These are phyloP conservation scores for Cantharis rustica DNA, from an alignment of 2,888 invertebrate genomes.

Conservation along the genomic window DNA sequence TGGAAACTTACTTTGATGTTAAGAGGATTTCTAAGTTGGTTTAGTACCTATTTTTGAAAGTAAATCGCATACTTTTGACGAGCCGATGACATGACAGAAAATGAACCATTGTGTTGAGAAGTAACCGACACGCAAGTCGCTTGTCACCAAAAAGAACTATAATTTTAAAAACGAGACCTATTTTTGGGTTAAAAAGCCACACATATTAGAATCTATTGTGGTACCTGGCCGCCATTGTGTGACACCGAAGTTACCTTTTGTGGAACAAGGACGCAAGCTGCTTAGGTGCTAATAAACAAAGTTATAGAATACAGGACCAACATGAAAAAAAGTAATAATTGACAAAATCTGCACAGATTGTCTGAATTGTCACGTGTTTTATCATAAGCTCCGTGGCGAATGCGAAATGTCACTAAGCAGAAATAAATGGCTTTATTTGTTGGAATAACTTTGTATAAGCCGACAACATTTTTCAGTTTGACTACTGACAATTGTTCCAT, in stretches of 20 bases:
- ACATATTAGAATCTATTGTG: conserved; percentile 27
- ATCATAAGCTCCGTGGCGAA: conserved; percentile 55
- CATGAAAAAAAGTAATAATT: conserved; percentile 46
- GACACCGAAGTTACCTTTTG: conserved; percentile 18
- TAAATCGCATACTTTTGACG: conserved; percentile 19
- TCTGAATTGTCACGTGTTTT: conserved; percentile 50
- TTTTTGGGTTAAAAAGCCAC: conserved; percentile 30
- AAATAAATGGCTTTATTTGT: conserved; percentile 57
- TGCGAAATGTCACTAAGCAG: conserved; percentile 56
- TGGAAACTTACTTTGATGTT: not conserved
- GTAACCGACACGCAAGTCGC: conserved; percentile 22
- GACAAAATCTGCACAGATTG: conserved; percentile 48
- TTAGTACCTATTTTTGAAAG: conserved; percentile 4
- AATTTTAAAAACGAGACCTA: conserved; percentile 22
- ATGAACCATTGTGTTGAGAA: conserved; percentile 25
- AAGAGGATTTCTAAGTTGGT: conserved; percentile 9
- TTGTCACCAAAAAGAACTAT: conserved; percentile 14
- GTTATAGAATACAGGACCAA: conserved; percentile 19
- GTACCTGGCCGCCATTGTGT: conserved; percentile 8
- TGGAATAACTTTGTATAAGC: conserved; percentile 36
- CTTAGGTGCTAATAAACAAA: conserved; percentile 30
- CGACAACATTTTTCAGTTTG: conserved; percentile 34
- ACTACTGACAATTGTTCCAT: conserved; percentile 27
- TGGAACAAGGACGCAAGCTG: conserved; percentile 29
- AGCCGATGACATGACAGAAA: conserved; percentile 30